These are phyloP conservation scores for Xestobium rufovillosum DNA, from an alignment of 2,888 invertebrate species.

Conservation along the genomic window DNA sequence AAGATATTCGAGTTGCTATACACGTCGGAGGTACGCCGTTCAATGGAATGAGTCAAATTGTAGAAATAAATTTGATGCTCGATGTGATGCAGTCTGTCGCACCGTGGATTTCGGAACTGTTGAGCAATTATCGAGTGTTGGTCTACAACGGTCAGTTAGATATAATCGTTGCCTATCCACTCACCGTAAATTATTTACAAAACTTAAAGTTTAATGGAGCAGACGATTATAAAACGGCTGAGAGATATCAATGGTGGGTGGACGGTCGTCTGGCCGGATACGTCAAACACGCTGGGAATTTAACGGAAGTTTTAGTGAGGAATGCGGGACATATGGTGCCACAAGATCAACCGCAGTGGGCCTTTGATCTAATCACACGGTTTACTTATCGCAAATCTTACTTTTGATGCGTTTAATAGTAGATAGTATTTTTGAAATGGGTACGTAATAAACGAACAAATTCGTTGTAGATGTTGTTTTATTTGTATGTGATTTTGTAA, in stretches of 20 bases:
- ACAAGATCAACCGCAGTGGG: slow-evolving; percentile 70
- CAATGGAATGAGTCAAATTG: slow-evolving; percentile 51
- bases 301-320: slow-evolving; percentile 67
- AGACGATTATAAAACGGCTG: slow-evolving; percentile 57
- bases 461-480: too few relatives aligned
- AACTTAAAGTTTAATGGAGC: slow-evolving; percentile 62
- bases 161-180: slow-evolving; percentile 81
- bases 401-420: slow-evolving; percentile 49
- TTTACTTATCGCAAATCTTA: slow-evolving; percentile 49
- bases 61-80: slow-evolving; percentile 60
- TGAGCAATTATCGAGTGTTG: slow-evolving; percentile 62
- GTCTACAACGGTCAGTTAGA: slow-evolving; percentile 89
- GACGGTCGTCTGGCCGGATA: slow-evolving; percentile 67
- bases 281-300: slow-evolving; percentile 60
- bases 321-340: slow-evolving; percentile 81
- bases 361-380: slow-evolving; percentile 62
- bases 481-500: too few relatives aligned
- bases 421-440: too few relatives aligned
- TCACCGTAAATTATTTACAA: slow-evolving; percentile 71
- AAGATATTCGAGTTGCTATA: slow-evolving; percentile 60
- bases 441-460: too few relatives aligned
- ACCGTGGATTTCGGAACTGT: slow-evolving; percentile 59
- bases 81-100: slow-evolving; percentile 81
- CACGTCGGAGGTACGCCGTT: slow-evolving; percentile 80
- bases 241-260: slow-evolving; percentile 62